A percentile compares a stretch with the other conserved stretches of the same genome.
These are phyloP conservation scores for Gnatocerus cornutus DNA, from an alignment of 2,888 invertebrate species.

Conservation along the genomic window DNA sequence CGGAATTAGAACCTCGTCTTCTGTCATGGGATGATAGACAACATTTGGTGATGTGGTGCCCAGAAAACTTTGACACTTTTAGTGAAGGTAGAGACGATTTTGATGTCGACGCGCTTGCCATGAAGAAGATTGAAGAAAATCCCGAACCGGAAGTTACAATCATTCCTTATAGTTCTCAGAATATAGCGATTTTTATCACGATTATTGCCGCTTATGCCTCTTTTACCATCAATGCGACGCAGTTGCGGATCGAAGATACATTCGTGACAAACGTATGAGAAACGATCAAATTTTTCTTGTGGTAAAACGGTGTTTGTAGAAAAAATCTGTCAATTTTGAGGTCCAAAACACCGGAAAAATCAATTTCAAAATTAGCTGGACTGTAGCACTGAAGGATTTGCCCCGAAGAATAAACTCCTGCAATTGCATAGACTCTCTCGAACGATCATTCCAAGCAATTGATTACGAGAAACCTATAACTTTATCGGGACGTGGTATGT, in stretches of 20 bases:
- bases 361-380: slow-evolving; percentile 60
- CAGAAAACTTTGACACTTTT: slow-evolving; percentile 4
- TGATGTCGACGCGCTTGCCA: slow-evolving; percentile 12
- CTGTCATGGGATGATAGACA: slow-evolving; percentile 24
- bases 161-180: slow-evolving; percentile 59
- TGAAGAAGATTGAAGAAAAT: slow-evolving; percentile 60
- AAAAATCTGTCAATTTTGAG: slow-evolving; percentile 55
- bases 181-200: slow-evolving; percentile 72
- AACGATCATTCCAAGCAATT: background rate
- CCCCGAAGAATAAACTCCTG: slow-evolving; percentile 46
- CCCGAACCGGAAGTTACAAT: slow-evolving; percentile 65
- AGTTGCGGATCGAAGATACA: slow-evolving; percentile 73
- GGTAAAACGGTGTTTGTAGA: slow-evolving; percentile 62
- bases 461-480: slow-evolving; percentile 2
- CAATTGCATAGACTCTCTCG: background rate
- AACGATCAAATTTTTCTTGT: background rate
- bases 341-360: slow-evolving; percentile 62
- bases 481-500: slow-evolving; percentile 21
- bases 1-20: slow-evolving; percentile 51
- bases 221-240: slow-evolving; percentile 70
- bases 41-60: slow-evolving; percentile 23
- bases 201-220: slow-evolving; percentile 73
- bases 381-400: slow-evolving; percentile 51
- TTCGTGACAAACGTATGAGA: slow-evolving; percentile 72
- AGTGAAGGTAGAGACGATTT: background rate